These are phyloP conservation scores for Chromobotia macracanthus DNA, from an alignment of 2,797 vertebrate genomes.

Conservation along the genomic window DNA sequence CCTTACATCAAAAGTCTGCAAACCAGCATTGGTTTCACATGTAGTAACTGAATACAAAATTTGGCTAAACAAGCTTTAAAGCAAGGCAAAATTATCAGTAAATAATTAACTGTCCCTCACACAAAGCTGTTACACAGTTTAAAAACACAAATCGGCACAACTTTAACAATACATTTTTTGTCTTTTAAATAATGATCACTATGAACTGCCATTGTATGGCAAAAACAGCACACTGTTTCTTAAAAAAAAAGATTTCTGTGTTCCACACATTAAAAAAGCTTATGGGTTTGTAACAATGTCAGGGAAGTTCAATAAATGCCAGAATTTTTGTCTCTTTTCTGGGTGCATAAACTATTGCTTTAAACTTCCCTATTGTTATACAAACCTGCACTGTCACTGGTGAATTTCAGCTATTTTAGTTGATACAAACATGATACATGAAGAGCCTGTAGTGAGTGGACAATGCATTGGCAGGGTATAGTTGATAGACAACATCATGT, in stretches of 20 bases:
- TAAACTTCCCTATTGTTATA: background rate
- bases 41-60: background rate
- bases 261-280: background rate
- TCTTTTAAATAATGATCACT: too few relatives aligned
- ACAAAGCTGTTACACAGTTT: background rate
- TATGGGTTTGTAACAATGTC: background rate
- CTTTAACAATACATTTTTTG: too few relatives aligned
- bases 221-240: too few relatives aligned
- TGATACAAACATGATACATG: constrained; percentile 37
- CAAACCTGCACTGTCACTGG: constrained; percentile 14
- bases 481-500: constrained; percentile 54
- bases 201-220: too few relatives aligned
- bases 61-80: too few relatives aligned
- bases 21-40: background rate
- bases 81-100: background rate
- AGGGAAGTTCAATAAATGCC: background rate
- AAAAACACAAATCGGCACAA: background rate
- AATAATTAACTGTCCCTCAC: background rate
- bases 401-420: constrained; percentile 42
- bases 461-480: constrained; percentile 36
- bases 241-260: background rate
- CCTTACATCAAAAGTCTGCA: too few relatives aligned
- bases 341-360: background rate
- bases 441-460: constrained; percentile 40
- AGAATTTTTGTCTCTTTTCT: background rate